Evolutionary conservation across 2,797 vertebrate species (phyloP), one percentile per base, ranked within the genome.

Genomic region (Eulemur coronatus): DNA sequence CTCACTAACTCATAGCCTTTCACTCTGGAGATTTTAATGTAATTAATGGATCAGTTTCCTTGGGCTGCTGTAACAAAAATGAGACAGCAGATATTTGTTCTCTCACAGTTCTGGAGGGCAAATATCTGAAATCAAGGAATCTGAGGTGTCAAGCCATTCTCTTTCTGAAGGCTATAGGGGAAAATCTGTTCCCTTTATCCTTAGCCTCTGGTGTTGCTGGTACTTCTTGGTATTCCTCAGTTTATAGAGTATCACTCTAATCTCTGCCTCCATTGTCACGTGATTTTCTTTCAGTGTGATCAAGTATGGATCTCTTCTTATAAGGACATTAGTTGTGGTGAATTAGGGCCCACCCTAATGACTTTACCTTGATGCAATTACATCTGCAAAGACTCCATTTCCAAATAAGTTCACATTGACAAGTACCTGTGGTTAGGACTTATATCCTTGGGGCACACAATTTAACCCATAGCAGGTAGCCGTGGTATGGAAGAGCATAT

Each of bases 221-320:
- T 17, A 63, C 57, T 20, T 4, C 50, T 57, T 33, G 80, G 11
- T 30, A 35, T 81, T 28, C 63, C 7, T 76, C 80, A 20, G 9
- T 11, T 80, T 63, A 4, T 14, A 28, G 57, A 59, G 4, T 22
- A 6, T 70, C 48, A 48, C 17, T 61, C 46, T 67, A 41, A 4
- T 43, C 3, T 43, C 48, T 63, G 13, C 0, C 15, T 72, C 41
- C 5, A 5, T 9, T 1, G 0, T 72, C 28, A 50, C 2, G 1
- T 9, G n/a, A 15, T 14, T 1, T 4, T 33, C 8, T 59, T 24
- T 57, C 26, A 11, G 0, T 46, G n/a, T 33, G 30, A 65, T 24
- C 55, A 4, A 46, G 5, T 26, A 18, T 35, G 52, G 20, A 30
- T 57, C 26, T 55, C 7, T 82, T 38, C 63, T 89, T 52, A 17